Evolutionary conservation across 2,797 vertebrate genomes (phyloP), one percentile per base, ranked within the genome.

Genomic region (Ceyx erithaca): DNA sequence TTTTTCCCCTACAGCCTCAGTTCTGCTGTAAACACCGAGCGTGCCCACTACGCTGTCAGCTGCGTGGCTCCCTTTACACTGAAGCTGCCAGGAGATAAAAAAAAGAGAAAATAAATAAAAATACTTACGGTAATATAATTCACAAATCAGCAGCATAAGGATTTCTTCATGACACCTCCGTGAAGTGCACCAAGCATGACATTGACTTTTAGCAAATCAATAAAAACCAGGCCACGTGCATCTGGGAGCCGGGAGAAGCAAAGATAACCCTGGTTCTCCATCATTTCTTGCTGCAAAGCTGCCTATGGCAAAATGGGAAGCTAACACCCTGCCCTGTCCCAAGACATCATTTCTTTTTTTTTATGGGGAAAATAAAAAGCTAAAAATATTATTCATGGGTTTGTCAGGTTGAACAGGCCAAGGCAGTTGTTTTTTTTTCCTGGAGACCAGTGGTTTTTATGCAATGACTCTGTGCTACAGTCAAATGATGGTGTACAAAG

Each of bases 1-100:
- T 87, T 92, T 70, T 85, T 6, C 92, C 96, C 98, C 98, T 98
- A 98, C 98, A 93, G 98, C 94, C 97, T 95, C 96, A 97, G 98
- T 96, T 97, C 96, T 97, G 96, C 96, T 97, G 98, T 98, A 98
- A 98, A 98, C 98, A 97, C 98, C 91, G 97, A 98, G 97, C 90
- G 97, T 97, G 86, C 59, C 81, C 81, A 61, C 75, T 15, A 16
- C 2, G 84, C 84, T 94, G 89, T 94, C 87, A 92, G 48, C 69
- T 31, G 67, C 2, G 26, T 26, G 14, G 49, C 25, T 79, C 6
- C 55, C 76, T 68, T 98, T 98, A 98, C 97, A 98, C 98, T 86
- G 98, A 98, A 85, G 80, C 71, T 92, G 95, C 95, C 88, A 85
- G 91, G 76, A 95, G 78, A 94, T 93, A 87, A 62, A 41, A 30